phyloP scores from a whole-genome alignment of 1,140 invertebrate genomes.

The Drosophila arizonae region DNA sequence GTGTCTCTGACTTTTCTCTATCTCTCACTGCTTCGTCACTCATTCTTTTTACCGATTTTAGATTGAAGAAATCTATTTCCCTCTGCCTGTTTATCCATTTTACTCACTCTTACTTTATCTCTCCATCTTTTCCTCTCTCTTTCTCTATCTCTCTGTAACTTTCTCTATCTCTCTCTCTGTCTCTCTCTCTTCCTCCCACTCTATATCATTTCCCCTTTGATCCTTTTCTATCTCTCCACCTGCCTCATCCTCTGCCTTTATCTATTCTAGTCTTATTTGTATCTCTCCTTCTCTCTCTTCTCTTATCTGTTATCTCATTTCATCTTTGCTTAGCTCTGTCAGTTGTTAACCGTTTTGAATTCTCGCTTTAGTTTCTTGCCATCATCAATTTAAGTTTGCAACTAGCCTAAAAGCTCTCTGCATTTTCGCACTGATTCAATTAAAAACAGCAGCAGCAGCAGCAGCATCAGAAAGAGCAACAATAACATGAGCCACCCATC shows the following conservation, averaged over 20 bases:
- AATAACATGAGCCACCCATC: constrained; percentile 1
- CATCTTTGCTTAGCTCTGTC: background rate
- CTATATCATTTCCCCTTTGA: too few relatives aligned
- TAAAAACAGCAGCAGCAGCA: background rate
- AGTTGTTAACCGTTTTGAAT: background rate
- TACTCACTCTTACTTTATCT: background rate
- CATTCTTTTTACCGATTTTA: too few relatives aligned
- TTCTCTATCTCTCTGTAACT: background rate
- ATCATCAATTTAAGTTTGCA: constrained; percentile 26
- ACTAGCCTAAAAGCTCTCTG: constrained; percentile 31
- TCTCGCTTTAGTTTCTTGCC: constrained; percentile 1
- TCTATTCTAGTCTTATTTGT: too few relatives aligned
- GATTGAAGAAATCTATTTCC: too few relatives aligned
- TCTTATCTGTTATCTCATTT: background rate
- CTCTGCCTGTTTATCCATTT: background rate
- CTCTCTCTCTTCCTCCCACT: too few relatives aligned
- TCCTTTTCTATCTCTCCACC: too few relatives aligned
- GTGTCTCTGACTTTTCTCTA: too few relatives aligned
- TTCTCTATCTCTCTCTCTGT: too few relatives aligned
- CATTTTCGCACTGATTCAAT: constrained; percentile 10
- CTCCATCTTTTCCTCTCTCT: background rate
- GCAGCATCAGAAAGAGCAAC: constrained; percentile 2
- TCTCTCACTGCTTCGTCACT: too few relatives aligned
- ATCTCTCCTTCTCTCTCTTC: too few relatives aligned
- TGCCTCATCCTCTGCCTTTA: too few relatives aligned